These are phyloP conservation scores for Mythimna impura DNA, from an alignment of 2,888 invertebrate species.

Conservation along the genomic window DNA sequence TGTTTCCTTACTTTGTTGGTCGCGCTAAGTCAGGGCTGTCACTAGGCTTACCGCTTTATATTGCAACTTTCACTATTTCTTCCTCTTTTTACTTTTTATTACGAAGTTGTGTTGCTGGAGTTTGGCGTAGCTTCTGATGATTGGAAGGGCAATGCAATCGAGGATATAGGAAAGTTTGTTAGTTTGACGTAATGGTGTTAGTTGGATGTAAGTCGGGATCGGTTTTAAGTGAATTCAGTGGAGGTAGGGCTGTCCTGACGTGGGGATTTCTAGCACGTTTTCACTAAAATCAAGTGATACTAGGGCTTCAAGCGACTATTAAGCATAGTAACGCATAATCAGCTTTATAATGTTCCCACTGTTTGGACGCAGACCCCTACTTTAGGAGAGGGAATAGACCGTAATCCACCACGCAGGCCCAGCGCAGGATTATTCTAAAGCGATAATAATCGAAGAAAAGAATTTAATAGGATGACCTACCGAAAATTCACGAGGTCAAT, in stretches of 20 bases:
- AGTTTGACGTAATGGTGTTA: conserved; percentile 7
- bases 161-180: background rate
- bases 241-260: background rate
- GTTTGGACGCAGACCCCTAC: no score
- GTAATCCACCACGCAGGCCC: no score
- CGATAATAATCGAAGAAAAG: no score
- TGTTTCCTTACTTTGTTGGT: conserved; percentile 80
- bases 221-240: background rate
- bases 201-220: background rate
- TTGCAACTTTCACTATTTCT: conserved; percentile 54
- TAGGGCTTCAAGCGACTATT: no score
- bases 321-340: no score
- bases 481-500: background rate
- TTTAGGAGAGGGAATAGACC: no score
- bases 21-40: conserved; percentile 73
- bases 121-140: conserved; percentile 27
- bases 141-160: conserved; percentile 27
- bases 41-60: conserved; percentile 52
- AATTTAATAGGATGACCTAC: no score
- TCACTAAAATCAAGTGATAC: no score
- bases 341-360: no score
- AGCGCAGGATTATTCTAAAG: no score
- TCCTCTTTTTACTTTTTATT: conserved; percentile 44
- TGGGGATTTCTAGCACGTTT: no score
- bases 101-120: conserved; percentile 32